phyloP scores from a whole-genome alignment of 2,888 invertebrate genomes.

The Pasiphila rectangulata region DNA sequence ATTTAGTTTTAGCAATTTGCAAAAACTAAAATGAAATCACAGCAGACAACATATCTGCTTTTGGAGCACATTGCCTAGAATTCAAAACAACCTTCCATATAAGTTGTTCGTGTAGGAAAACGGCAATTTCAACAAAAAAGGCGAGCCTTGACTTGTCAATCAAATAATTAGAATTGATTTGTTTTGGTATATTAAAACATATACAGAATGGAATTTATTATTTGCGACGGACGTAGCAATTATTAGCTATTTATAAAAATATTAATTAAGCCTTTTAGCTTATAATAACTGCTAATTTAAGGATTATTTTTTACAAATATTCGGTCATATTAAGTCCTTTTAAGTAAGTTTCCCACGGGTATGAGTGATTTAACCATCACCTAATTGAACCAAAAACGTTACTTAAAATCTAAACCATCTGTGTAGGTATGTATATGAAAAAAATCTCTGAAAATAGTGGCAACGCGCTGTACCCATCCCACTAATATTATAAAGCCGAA shows the following conservation, averaged over 20 bases:
- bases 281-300: background rate
- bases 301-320: background rate
- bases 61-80: conserved; percentile 4
- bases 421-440: too few relatives aligned
- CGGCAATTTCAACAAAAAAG: conserved; percentile 17
- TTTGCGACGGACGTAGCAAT: conserved; percentile 6
- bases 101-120: conserved; percentile 8
- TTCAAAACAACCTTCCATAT: conserved; percentile 16
- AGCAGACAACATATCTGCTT: conserved; percentile 8
- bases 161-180: conserved; percentile 9
- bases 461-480: too few relatives aligned
- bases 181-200: conserved; percentile 2
- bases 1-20: conserved; percentile 12
- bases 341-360: too few relatives aligned
- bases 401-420: too few relatives aligned
- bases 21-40: conserved; percentile 16
- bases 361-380: too few relatives aligned
- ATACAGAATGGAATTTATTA: conserved; percentile 12
- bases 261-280: conserved; percentile 5
- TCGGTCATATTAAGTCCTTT: too few relatives aligned
- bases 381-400: too few relatives aligned
- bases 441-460: too few relatives aligned
- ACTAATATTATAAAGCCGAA: too few relatives aligned
- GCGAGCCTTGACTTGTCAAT: background rate
- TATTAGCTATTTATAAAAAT: conserved; percentile 9